Base-by-base conservation (phyloP, 2,113 vertebrate genomes). In the Microcebus griseorufus region DNA sequence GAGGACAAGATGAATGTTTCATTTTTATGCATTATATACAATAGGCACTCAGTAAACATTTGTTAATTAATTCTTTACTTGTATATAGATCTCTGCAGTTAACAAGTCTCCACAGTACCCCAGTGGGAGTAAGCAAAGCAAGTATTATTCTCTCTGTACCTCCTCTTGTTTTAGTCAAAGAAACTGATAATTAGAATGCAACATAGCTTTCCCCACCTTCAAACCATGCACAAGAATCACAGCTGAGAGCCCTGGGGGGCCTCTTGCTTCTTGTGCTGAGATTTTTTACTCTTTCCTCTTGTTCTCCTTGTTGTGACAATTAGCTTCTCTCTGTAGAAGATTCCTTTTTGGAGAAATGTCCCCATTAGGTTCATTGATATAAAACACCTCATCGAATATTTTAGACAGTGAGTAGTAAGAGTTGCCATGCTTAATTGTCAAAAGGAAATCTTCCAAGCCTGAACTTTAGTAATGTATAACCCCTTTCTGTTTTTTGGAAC, bases 341-440 rank as follows among this genome's bases (percentile, higher is more conserved):
- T 32, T 13, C 23, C 67, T 60, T 70, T 84, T 85, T 53, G n/a
- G 39, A 94, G 12, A 90, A 88, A 75, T 67, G 70, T 81, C 53
- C 5, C 73, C 72, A 78, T 62, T 72, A 29, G n/a, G 16, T 73
- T 94, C 45, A 85, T 53, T 95, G 78, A 78, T 93, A 34, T 53
- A 88, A 94, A 94, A 32, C 9, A 72, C 72, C 60, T 69, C 51
- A 62, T 42, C 9, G n/a, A 95, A 93, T 64, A 4, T 48, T 93
- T 96, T 93, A 90, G 55, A 95, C 80, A 76, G 48, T 91, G 76
- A 88, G 58, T 51, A 72, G 70, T 85, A 88, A 94, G 32, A 82
- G 87, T 34, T 93, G 78, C 72, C 53, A 25, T 45, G n/a, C 39
- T 93, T 95, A 51, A 92, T 9, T 87, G 51, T 90, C 84, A 72